phyloP scores from a whole-genome alignment of 2,888 invertebrate species.

The Toxonevra muliebris region DNA sequence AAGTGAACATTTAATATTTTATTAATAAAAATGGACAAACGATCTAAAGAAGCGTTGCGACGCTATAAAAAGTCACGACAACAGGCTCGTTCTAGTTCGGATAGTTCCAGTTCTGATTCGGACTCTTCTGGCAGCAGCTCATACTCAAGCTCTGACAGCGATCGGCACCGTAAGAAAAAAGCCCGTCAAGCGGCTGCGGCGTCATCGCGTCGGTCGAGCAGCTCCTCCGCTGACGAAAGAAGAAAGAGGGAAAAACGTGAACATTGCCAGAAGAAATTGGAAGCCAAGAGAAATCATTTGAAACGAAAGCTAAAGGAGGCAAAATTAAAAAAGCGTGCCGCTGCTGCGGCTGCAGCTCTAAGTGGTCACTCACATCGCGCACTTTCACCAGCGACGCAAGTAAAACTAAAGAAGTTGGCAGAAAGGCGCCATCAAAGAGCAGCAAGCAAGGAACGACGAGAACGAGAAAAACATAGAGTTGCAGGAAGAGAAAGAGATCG shows the following conservation, averaged over 20 bases:
- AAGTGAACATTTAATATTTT: too few relatives aligned
- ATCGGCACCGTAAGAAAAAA: constrained; percentile 66
- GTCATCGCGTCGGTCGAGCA: constrained; percentile 66
- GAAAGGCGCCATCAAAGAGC: constrained; percentile 60
- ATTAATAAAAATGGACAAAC: constrained; percentile 59
- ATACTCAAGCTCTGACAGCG: constrained; percentile 60
- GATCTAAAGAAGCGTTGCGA: constrained; percentile 59
- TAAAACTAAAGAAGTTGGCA: constrained; percentile 59
- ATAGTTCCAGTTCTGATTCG: constrained; percentile 57
- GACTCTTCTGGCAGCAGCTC: constrained; percentile 60
- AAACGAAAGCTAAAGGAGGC: constrained; percentile 63
- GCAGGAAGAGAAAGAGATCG: constrained; percentile 63
- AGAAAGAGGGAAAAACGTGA: constrained; percentile 62
- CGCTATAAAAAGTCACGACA: constrained; percentile 62
- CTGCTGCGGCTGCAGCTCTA: constrained; percentile 50
- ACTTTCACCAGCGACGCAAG: constrained; percentile 58
- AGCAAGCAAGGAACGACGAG: constrained; percentile 58
- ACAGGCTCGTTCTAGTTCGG: constrained; percentile 58
- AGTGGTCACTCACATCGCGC: constrained; percentile 58
- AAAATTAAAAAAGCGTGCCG: constrained; percentile 59
- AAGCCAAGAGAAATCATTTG: constrained; percentile 62
- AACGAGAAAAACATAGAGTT: constrained; percentile 65
- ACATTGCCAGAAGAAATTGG: constrained; percentile 63
- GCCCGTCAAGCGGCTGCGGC: constrained; percentile 57
- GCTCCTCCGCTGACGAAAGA: constrained; percentile 70